phyloP scores from a whole-genome alignment of 2,888 invertebrate species.

The Gryllus longicercus region DNA sequence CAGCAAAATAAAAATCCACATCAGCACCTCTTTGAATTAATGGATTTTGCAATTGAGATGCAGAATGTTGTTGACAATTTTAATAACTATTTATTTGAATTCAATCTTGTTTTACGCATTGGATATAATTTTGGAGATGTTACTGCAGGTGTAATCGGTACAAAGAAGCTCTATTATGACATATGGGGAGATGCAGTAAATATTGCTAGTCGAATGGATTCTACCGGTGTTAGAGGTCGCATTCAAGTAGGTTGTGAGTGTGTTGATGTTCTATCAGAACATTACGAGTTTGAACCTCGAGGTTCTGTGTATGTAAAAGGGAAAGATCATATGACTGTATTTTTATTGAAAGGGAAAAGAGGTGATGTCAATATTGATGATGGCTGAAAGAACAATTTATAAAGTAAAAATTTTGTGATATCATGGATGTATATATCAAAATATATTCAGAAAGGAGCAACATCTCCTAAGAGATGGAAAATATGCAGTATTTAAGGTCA shows the following conservation, averaged over 20 bases:
- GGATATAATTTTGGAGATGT: constrained; percentile 94
- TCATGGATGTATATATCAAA: too few relatives aligned
- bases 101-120: constrained; percentile 79
- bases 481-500: too few relatives aligned
- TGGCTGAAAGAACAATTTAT: constrained; percentile 26
- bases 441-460: too few relatives aligned
- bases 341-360: constrained; percentile 50
- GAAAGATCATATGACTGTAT: constrained; percentile 93
- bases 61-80: constrained; percentile 83
- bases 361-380: constrained; percentile 25
- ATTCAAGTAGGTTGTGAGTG: constrained; percentile 81
- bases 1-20: constrained; percentile 64
- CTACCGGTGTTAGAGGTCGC: constrained; percentile 82
- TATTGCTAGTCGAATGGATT: constrained; percentile 95
- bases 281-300: constrained; percentile 85
- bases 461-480: too few relatives aligned
- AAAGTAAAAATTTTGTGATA: too few relatives aligned
- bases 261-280: constrained; percentile 62
- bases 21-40: constrained; percentile 78
- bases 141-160: constrained; percentile 93
- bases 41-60: constrained; percentile 92
- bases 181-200: constrained; percentile 99
- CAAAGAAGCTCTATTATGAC: constrained; percentile 92
- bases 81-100: constrained; percentile 84
- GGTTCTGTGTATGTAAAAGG: constrained; percentile 95